Evolutionary conservation across 2,113 vertebrate species (phyloP).

Genomic region (Calyptommatus sinebrachiatus): DNA sequence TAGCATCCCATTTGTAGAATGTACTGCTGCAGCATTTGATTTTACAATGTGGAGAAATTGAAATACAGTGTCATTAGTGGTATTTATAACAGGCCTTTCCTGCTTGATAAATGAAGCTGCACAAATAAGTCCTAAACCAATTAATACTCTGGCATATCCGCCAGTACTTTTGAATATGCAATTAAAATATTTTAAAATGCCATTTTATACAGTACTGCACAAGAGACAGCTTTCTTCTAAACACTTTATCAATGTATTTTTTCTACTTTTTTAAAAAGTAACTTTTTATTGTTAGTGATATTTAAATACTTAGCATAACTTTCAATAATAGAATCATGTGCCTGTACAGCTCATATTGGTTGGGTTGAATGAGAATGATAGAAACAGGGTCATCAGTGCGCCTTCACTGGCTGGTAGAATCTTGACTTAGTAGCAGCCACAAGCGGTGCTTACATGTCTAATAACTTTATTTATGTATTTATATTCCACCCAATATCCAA

Average conservation of each 20-base stretch:
- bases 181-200: conserved; percentile 77
- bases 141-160: conserved; percentile 69
- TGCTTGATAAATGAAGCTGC: conserved; percentile 80
- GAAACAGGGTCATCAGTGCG: background rate
- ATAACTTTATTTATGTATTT: too few species aligned
- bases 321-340: background rate
- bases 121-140: conserved; percentile 80
- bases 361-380: background rate
- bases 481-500: too few species aligned
- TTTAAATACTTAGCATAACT: conserved; percentile 29
- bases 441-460: too few species aligned
- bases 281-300: conserved; percentile 30
- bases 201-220: conserved; percentile 67
- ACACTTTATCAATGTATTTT: conserved; percentile 50
- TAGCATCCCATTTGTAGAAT: conserved; percentile 28
- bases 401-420: too few species aligned
- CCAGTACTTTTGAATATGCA: conserved; percentile 71
- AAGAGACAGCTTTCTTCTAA: conserved; percentile 73
- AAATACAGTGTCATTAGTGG: conserved; percentile 76
- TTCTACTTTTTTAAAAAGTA: conserved; percentile 38
- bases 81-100: conserved; percentile 61
- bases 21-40: conserved; percentile 16
- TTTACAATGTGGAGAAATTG: conserved; percentile 57
- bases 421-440: too few species aligned
- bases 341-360: background rate